Evolutionary conservation across 2,113 vertebrate genomes (phyloP).

Genomic region (Poeciliopsis retropinna): DNA sequence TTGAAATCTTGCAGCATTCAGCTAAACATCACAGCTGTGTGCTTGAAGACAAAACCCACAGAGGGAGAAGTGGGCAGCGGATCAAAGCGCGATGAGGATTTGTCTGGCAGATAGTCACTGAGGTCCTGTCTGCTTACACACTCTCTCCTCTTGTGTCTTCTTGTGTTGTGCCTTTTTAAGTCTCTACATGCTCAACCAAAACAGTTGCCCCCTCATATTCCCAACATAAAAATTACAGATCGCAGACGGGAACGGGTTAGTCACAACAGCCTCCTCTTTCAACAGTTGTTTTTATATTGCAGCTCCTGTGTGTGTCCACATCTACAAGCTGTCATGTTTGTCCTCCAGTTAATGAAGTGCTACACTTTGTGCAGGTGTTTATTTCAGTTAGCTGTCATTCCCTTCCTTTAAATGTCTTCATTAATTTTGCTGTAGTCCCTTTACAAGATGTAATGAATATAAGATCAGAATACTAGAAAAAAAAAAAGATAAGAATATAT

Average conservation of each 20-base stretch:
- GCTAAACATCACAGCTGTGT: slow-evolving; percentile 65
- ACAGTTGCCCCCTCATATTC: slow-evolving; percentile 72
- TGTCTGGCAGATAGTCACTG: slow-evolving; percentile 62
- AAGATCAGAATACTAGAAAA: slow-evolving; percentile 22
- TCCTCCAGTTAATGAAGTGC: slow-evolving; percentile 17
- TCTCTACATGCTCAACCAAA: slow-evolving; percentile 28
- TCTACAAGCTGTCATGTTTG: background rate
- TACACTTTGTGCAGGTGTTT: slow-evolving; percentile 28
- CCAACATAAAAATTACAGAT: slow-evolving; percentile 85
- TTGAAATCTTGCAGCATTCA: slow-evolving; percentile 49
- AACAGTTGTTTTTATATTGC: slow-evolving; percentile 67
- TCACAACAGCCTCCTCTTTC: slow-evolving; percentile 68
- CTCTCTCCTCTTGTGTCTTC: slow-evolving; percentile 12
- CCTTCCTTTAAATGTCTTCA: slow-evolving; percentile 9
- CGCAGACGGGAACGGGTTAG: slow-evolving; percentile 69
- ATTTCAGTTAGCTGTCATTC: slow-evolving; percentile 19
- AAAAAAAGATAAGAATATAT: slow-evolving; percentile 16
- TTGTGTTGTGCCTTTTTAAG: slow-evolving; percentile 8
- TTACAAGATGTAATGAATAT: background rate
- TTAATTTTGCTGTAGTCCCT: no score
- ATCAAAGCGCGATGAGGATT: slow-evolving; percentile 70
- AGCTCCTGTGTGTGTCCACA: slow-evolving; percentile 45
- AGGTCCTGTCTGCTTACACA: slow-evolving; percentile 48
- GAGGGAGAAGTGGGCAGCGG: slow-evolving; percentile 62
- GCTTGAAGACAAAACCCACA: slow-evolving; percentile 57